Percentiles rank a stretch among this genome's conserved stretches.
phyloP scores from a whole-genome alignment of 2,113 vertebrate genomes.

The Tricholaema leucomelas region DNA sequence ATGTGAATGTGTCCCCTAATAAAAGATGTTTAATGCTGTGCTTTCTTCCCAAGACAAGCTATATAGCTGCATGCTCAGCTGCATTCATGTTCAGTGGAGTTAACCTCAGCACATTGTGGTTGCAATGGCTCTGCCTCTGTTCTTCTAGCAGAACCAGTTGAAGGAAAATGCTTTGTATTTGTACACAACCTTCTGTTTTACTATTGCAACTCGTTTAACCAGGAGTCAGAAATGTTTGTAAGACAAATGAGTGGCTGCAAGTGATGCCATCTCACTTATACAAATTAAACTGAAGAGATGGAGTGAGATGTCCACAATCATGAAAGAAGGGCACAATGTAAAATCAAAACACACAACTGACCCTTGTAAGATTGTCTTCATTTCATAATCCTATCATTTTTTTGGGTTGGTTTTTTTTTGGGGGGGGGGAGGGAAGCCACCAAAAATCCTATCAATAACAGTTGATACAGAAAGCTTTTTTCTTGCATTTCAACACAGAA shows the following conservation, averaged over 20 bases:
- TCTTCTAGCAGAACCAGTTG: background rate
- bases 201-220: background rate
- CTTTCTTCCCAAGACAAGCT: background rate
- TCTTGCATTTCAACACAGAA: background rate
- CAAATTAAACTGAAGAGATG: background rate
- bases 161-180: background rate
- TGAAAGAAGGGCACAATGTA: background rate
- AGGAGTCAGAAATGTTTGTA: background rate
- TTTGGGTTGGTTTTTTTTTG: background rate
- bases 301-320: background rate
- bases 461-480: background rate
- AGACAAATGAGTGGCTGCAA: background rate
- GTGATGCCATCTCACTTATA: background rate
- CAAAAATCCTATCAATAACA: background rate
- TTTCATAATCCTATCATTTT: background rate
- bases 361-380: background rate
- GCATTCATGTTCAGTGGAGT: background rate
- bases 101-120: background rate
- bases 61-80: background rate
- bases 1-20: background rate
- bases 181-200: background rate
- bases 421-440: no score
- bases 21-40: background rate
- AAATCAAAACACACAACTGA: background rate
- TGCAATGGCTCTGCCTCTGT: background rate